Conservation (phyloP, 1,140 invertebrate species). For the Cydia strobilella region DNA sequence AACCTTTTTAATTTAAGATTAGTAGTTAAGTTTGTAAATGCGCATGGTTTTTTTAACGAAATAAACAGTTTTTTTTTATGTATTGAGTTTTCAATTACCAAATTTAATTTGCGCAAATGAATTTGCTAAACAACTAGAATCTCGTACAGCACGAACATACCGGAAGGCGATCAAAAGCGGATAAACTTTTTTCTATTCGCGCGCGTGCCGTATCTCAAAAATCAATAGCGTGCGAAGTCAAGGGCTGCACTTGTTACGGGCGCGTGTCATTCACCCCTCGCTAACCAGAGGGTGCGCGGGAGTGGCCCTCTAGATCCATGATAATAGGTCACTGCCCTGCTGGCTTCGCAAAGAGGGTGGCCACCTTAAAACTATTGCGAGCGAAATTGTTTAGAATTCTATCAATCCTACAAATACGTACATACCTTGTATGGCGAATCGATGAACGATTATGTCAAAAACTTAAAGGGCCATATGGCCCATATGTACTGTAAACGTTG, state of each 20-base stretch:
- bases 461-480: too few relatives aligned
- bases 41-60: too few relatives aligned
- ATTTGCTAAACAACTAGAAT: too few relatives aligned
- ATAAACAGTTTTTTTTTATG: too few relatives aligned
- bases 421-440: too few relatives aligned
- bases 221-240: slow-evolving; percentile 23
- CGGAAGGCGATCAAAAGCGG: not conserved
- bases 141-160: not conserved
- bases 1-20: too few relatives aligned
- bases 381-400: not conserved
- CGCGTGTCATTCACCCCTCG: slow-evolving; percentile 23
- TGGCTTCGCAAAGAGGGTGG: not conserved
- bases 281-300: slow-evolving; percentile 7
- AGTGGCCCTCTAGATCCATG: slow-evolving; percentile 14
- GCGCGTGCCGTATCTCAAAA: slow-evolving; percentile 8
- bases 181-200: slow-evolving; percentile 4
- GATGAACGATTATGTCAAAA: too few relatives aligned
- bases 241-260: slow-evolving; percentile 22
- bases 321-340: slow-evolving; percentile 5
- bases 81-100: too few relatives aligned
- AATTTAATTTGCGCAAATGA: too few relatives aligned
- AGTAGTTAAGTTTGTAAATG: too few relatives aligned
- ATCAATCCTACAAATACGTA: too few relatives aligned
- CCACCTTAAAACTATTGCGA: not conserved
- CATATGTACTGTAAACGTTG: too few relatives aligned